Conservation (phyloP, 2,113 vertebrate genomes). For the Eira barbara region DNA sequence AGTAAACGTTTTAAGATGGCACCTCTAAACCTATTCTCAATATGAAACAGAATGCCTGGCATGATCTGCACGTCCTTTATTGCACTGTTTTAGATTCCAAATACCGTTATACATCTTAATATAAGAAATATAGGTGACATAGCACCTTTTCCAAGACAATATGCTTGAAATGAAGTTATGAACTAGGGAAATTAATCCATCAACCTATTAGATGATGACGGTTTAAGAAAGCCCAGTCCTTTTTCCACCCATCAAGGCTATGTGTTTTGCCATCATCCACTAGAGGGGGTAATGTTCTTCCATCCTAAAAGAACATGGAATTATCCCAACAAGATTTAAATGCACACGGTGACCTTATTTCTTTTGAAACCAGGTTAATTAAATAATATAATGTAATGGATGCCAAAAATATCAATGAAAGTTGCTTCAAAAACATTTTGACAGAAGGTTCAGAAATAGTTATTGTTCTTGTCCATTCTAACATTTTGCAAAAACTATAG, state of each 20-base stretch:
- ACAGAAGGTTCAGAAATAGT: conserved; percentile 63
- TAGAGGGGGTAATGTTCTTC: conserved; percentile 81
- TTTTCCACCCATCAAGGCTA: background rate
- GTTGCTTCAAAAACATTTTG: conserved; percentile 70
- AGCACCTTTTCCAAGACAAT: conserved; percentile 48
- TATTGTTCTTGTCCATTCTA: conserved; percentile 17
- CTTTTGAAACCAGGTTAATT: conserved; percentile 68
- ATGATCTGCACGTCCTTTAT: conserved; percentile 85
- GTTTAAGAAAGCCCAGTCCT: background rate
- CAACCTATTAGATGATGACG: background rate
- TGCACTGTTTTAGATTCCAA: conserved; percentile 82
- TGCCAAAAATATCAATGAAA: conserved; percentile 32
- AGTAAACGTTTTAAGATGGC: conserved; percentile 60
- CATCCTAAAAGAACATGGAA: conserved; percentile 22
- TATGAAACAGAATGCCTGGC: conserved; percentile 83
- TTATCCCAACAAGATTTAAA: conserved; percentile 60
- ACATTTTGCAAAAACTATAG: background rate
- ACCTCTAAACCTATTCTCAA: conserved; percentile 67
- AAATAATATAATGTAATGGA: conserved; percentile 46
- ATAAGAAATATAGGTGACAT: conserved; percentile 68
- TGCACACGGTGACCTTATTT: conserved; percentile 37
- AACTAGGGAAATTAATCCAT: conserved; percentile 22
- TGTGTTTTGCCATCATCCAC: conserved; percentile 74
- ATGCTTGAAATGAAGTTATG: background rate
- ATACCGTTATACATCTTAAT: conserved; percentile 83